Conservation (phyloP, 2,888 invertebrate species). For the Synergus itoensis region DNA sequence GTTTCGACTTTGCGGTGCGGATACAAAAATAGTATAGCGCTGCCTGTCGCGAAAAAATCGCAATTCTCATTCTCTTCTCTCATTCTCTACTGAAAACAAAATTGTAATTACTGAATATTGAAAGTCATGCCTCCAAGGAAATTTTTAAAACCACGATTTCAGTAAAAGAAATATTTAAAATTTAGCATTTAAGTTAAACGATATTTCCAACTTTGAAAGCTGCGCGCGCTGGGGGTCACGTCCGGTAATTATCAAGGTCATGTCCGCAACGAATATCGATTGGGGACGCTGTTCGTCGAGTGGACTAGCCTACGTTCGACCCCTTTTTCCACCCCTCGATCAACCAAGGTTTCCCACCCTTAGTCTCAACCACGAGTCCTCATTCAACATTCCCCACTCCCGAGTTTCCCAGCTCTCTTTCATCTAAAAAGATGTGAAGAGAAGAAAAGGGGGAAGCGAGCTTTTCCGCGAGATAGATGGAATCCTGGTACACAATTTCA, state of each 20-base stretch:
- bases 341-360: constrained; percentile 47
- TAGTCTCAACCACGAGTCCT: constrained; percentile 59
- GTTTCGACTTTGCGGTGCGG: too few species aligned
- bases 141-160: too few species aligned
- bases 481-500: too few species aligned
- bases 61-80: too few species aligned
- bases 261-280: constrained; percentile 71
- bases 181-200: too few species aligned
- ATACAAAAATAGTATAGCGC: too few species aligned
- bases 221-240: constrained; percentile 50
- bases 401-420: constrained; percentile 47
- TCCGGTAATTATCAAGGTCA: constrained; percentile 3
- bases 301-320: constrained; percentile 74
- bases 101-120: too few species aligned
- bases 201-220: not conserved
- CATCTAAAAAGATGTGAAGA: constrained; percentile 50
- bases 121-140: too few species aligned
- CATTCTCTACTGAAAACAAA: too few species aligned
- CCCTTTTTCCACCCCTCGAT: constrained; percentile 56
- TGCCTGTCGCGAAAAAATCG: too few species aligned
- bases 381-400: constrained; percentile 70
- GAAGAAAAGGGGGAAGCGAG: constrained; percentile 34
- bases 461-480: not conserved
- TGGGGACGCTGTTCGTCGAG: constrained; percentile 75
- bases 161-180: too few species aligned